A percentile compares a stretch with the other conserved stretches of the same genome.
These are phyloP conservation scores for Sesia bembeciformis DNA, from an alignment of 2,888 invertebrate genomes.

Conservation along the genomic window DNA sequence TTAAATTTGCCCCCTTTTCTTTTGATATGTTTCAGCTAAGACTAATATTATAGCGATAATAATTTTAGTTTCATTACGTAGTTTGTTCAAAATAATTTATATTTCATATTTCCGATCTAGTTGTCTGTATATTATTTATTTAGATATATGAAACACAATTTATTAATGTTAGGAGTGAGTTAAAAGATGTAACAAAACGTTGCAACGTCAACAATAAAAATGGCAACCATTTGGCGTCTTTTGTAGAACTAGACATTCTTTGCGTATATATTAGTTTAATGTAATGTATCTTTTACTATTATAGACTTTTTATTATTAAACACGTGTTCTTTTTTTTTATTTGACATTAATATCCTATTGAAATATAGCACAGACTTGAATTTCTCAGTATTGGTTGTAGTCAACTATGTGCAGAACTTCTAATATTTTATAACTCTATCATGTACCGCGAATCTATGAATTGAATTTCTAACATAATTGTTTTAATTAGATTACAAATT, in stretches of 20 bases:
- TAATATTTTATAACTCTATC: slow-evolving; percentile 59
- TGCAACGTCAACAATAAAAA: slow-evolving; percentile 19
- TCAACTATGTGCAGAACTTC: slow-evolving; percentile 31
- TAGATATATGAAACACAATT: too few species aligned
- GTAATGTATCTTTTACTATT: not conserved
- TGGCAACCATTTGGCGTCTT: slow-evolving; percentile 40
- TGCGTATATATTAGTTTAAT: slow-evolving; percentile 11
- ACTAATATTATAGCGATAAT: too few species aligned
- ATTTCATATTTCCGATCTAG: too few species aligned
- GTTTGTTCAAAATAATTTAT: too few species aligned
- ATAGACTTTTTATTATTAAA: not conserved
- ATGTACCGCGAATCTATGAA: slow-evolving; percentile 40
- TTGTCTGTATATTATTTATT: too few species aligned
- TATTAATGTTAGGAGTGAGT: too few species aligned
- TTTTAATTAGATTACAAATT: slow-evolving; percentile 6
- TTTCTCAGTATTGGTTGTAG: not conserved
- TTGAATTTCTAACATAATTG: slow-evolving; percentile 11
- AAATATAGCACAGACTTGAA: not conserved
- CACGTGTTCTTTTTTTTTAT: not conserved
- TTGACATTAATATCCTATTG: not conserved
- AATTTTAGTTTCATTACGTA: too few species aligned
- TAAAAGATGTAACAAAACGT: not conserved
- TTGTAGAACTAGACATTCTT: slow-evolving; percentile 47
- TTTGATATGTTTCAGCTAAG: too few species aligned
- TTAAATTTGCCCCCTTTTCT: too few species aligned